These are phyloP conservation scores for Drosophila greeni DNA, from an alignment of 2,888 invertebrate species.

Conservation along the genomic window DNA sequence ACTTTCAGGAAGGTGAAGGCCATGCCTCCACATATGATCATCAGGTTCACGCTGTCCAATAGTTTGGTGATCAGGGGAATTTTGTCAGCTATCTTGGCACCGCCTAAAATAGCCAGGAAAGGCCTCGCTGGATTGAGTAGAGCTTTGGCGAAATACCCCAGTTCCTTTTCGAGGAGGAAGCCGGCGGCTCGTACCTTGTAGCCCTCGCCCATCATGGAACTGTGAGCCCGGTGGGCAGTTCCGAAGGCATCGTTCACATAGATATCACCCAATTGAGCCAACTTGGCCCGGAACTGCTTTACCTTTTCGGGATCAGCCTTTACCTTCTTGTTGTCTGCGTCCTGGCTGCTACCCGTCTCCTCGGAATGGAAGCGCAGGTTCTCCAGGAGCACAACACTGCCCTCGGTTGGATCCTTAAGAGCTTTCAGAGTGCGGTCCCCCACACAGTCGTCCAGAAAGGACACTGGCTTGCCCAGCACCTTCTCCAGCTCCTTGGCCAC, in stretches of 20 bases:
- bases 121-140: slow-evolving; percentile 96
- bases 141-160: slow-evolving; percentile 98
- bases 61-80: slow-evolving; percentile 98
- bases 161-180: slow-evolving; percentile 96
- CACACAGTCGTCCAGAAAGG: slow-evolving; percentile 93
- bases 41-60: slow-evolving; percentile 97
- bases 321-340: slow-evolving; percentile 91
- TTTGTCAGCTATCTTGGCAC: slow-evolving; percentile 99
- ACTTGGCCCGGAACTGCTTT: slow-evolving; percentile 89
- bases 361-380: slow-evolving; percentile 97
- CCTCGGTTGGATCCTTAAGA: slow-evolving; percentile 90
- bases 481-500: slow-evolving; percentile 93
- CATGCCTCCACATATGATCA: slow-evolving; percentile 99
- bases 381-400: slow-evolving; percentile 94
- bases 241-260: slow-evolving; percentile 99
- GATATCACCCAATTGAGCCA: slow-evolving; percentile 95
- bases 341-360: slow-evolving; percentile 98
- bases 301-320: slow-evolving; percentile 91
- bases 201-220: slow-evolving; percentile 98
- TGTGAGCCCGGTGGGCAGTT: slow-evolving; percentile 88
- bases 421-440: slow-evolving; percentile 92
- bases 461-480: slow-evolving; percentile 85
- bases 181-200: slow-evolving; percentile 95
- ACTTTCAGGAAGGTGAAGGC: slow-evolving; percentile 98
- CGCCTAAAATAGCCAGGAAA: slow-evolving; percentile 98